Evolutionary conservation across 2,113 vertebrate genomes (phyloP), one percentile per base, ranked within the genome.

Genomic region (Microcebus murinus): DNA sequence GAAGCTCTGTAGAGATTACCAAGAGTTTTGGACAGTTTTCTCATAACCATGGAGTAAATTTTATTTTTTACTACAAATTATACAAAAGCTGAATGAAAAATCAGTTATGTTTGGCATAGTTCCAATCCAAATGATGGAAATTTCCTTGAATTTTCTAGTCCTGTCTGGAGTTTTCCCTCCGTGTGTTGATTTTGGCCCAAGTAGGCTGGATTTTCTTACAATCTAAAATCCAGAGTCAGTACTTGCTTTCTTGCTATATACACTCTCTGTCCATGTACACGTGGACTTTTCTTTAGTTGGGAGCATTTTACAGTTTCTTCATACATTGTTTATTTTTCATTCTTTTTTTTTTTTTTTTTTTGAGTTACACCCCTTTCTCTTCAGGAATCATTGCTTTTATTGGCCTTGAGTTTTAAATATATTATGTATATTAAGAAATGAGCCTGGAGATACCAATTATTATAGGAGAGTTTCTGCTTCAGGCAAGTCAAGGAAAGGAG

Each of bases 11-110:
- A 74, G 84, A 83, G 76, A 71, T 61, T 88, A 57, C 81, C 57
- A 91, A 67, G 88, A 77, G 63, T 50, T 96, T 74, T 82, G 23
- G 93, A 77, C 6, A 63, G 21, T 74, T 86, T 85, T 83, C 23
- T 96, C 20, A 34, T 25, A 91, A 86, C 52, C 20, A 3, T 68
- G 61, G 88, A 93, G 42, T 87, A 91, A 94, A 27, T 67, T 31
- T 0, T 50, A 76, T 74, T 93, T 91, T 84, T 96, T 89, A 77
- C 63, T 89, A 52, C 59, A 70, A 31, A 34, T 83, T 74, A 39
- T 79, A 83, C 61, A 89, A 68, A 92, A 87, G 31, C 68, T 45
- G 45, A 91, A 31, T 61, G 42, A 92, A 82, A 88, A 85, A 76
- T 65, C 39, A 50, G 73, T 48, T 92, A 5, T 50, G 12, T 86